Evolutionary conservation across 2,888 invertebrate species (phyloP).

Genomic region (Sphaerophoria rueppellii): DNA sequence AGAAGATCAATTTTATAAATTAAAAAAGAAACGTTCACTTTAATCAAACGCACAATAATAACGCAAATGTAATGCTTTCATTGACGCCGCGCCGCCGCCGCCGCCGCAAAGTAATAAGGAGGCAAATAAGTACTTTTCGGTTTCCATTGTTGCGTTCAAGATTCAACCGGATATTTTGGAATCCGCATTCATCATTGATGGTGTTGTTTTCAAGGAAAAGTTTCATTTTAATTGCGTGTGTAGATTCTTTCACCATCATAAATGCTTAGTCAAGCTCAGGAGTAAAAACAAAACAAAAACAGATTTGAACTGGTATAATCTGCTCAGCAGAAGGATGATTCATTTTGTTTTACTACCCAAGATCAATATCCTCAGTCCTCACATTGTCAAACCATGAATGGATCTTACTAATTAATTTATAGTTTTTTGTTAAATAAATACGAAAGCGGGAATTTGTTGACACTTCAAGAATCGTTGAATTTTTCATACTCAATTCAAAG

Average conservation of each 20-base stretch:
- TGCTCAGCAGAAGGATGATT: constrained; percentile 19
- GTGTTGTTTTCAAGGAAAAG: not conserved
- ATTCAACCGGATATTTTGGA: constrained; percentile 19
- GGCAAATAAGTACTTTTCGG: not conserved
- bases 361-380: not conserved
- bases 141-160: not conserved
- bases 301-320: constrained; percentile 15
- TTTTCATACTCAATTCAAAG: no score
- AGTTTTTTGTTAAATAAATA: no score
- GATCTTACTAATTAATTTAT: not conserved
- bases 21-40: not conserved
- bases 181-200: not conserved
- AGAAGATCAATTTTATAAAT: not conserved
- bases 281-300: not conserved
- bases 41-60: not conserved
- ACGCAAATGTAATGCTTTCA: constrained; percentile 1
- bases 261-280: not conserved
- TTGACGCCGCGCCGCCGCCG: not conserved
- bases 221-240: not conserved
- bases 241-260: not conserved
- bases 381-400: not conserved
- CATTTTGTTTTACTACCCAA: not conserved
- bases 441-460: no score
- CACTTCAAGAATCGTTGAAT: no score
- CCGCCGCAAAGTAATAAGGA: constrained; percentile 11